phyloP scores from a whole-genome alignment of 2,113 vertebrate species.

The Microcebus griseorufus region DNA sequence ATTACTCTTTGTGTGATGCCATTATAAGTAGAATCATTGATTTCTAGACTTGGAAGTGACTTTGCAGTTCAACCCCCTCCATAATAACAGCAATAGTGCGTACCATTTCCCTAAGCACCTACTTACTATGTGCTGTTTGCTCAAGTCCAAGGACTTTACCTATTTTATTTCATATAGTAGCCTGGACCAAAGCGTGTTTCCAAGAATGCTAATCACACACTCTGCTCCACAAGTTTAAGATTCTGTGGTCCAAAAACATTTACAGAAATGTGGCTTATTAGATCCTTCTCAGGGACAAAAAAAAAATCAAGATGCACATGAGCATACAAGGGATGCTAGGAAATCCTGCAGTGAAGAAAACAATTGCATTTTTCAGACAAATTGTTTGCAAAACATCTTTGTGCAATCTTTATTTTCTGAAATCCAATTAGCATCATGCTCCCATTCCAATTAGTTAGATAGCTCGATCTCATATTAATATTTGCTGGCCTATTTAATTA shows the following conservation, averaged over 20 bases:
- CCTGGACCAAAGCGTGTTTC: neutral
- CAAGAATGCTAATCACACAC: neutral
- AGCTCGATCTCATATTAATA: neutral
- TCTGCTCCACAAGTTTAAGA: neutral
- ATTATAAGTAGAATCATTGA: neutral
- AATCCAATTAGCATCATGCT: neutral
- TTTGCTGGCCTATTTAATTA: neutral
- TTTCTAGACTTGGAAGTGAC: neutral
- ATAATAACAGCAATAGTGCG: fast-evolving
- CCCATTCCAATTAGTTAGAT: neutral
- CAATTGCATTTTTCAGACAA: neutral
- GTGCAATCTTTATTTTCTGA: constrained; percentile 30
- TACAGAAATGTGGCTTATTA: neutral
- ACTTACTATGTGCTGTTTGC: fast-evolving
- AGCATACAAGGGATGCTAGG: neutral
- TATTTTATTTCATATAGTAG: neutral
- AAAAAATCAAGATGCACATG: neutral
- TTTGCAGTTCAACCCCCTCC: neutral
- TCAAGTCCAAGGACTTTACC: fast-evolving
- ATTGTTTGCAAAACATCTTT: constrained; percentile 27
- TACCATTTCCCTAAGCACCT: neutral
- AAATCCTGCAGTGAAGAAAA: neutral
- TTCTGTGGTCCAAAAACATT: neutral
- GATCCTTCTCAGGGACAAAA: neutral
- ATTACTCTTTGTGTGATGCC: neutral